phyloP scores from a whole-genome alignment of 2,888 invertebrate species.

The Parnassius mnemosyne region DNA sequence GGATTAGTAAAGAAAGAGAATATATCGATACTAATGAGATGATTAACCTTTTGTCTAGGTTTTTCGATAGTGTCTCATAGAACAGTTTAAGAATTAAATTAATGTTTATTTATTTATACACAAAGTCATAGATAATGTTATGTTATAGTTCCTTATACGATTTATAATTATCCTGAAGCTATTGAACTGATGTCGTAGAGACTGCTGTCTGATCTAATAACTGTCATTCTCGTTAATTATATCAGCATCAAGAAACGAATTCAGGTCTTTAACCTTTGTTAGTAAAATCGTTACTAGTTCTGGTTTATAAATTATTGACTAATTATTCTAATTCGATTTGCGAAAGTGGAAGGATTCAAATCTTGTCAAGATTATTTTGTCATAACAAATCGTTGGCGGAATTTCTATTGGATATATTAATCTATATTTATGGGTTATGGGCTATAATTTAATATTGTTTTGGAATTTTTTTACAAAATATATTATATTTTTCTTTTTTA shows the following conservation, averaged over 20 bases:
- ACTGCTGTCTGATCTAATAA: no score
- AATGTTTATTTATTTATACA: slow-evolving; percentile 9
- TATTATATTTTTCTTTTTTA: no score
- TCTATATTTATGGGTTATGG: slow-evolving; percentile 3
- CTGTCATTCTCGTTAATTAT: slow-evolving; percentile 1
- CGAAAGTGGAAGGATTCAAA: slow-evolving; percentile 1
- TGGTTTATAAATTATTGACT: slow-evolving; percentile 16
- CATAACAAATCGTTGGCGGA: slow-evolving; percentile 7
- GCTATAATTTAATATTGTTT: background rate
- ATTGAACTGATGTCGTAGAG: no score
- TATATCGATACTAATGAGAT: background rate
- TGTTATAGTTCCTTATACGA: no score
- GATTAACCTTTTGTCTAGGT: slow-evolving; percentile 3
- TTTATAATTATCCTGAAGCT: no score
- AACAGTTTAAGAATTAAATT: slow-evolving; percentile 10
- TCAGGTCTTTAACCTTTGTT: slow-evolving; percentile 11
- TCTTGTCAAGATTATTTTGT: slow-evolving; percentile 1
- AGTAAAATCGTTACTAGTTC: slow-evolving; percentile 1
- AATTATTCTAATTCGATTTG: slow-evolving; percentile 16
- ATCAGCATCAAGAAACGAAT: slow-evolving; percentile 7
- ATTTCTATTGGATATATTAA: slow-evolving; percentile 6
- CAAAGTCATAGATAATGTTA: no score
- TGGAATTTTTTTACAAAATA: no score
- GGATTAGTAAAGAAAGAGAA: no score
- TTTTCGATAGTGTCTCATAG: slow-evolving; percentile 13